phyloP scores from a whole-genome alignment of 2,888 invertebrate genomes.

The Idaea straminata region DNA sequence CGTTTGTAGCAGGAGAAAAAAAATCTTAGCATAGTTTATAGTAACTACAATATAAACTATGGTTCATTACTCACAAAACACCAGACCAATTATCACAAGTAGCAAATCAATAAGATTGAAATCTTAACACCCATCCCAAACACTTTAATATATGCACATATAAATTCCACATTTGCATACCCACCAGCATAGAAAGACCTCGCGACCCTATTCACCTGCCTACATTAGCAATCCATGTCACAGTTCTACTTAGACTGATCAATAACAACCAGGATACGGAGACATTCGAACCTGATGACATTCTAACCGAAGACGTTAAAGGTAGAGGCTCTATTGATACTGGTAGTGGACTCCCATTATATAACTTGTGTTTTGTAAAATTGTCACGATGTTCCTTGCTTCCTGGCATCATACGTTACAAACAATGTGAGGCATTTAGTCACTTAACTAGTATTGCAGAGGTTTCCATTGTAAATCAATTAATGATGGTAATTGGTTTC shows the following conservation, averaged over 20 bases:
- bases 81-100: not conserved
- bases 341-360: slow-evolving; percentile 27
- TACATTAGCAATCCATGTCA: slow-evolving; percentile 13
- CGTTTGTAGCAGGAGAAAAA: too few species aligned
- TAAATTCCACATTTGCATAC: slow-evolving; percentile 13
- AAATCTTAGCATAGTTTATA: not conserved
- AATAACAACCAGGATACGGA: not conserved
- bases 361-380: slow-evolving; percentile 32
- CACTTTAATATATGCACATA: slow-evolving; percentile 33
- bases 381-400: slow-evolving; percentile 36
- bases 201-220: slow-evolving; percentile 16
- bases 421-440: not conserved
- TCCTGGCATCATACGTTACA: slow-evolving; percentile 32
- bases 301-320: slow-evolving; percentile 9
- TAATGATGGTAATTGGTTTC: slow-evolving; percentile 26
- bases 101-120: not conserved
- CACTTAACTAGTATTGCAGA: slow-evolving; percentile 8
- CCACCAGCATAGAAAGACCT: slow-evolving; percentile 26
- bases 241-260: slow-evolving; percentile 23
- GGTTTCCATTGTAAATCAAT: slow-evolving; percentile 23
- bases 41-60: not conserved
- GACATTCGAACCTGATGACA: slow-evolving; percentile 17
- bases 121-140: slow-evolving; percentile 12
- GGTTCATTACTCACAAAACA: not conserved
- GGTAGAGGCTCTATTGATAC: slow-evolving; percentile 12